Evolutionary conservation across 2,888 invertebrate genomes (phyloP).

Genomic region (Tridacna crocea): DNA sequence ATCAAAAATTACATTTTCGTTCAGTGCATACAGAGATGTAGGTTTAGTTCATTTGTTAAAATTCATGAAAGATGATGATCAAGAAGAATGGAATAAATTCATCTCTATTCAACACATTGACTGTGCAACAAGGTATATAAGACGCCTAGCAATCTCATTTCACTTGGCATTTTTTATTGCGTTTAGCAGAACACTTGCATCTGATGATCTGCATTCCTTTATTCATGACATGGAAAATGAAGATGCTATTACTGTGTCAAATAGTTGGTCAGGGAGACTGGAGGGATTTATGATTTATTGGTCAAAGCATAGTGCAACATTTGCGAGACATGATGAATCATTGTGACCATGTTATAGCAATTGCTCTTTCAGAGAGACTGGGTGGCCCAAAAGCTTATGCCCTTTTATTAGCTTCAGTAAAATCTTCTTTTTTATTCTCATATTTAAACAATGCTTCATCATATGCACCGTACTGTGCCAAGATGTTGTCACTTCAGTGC

Average conservation of each 20-base stretch:
- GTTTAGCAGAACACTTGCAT: constrained; percentile 11
- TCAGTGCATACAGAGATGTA: too few relatives aligned
- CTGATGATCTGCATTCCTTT: background rate
- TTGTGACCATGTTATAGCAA: constrained; percentile 58
- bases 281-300: constrained; percentile 25
- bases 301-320: constrained; percentile 38
- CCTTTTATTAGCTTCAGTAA: constrained; percentile 53
- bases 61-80: too few relatives aligned
- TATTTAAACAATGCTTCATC: constrained; percentile 57
- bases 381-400: constrained; percentile 51
- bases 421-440: constrained; percentile 42
- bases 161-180: constrained; percentile 37
- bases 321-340: constrained; percentile 55
- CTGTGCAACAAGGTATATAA: constrained; percentile 37
- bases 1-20: too few relatives aligned
- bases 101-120: constrained; percentile 45
- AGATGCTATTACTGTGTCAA: background rate
- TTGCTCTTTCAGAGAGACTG: constrained; percentile 50
- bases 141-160: constrained; percentile 23
- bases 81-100: constrained; percentile 44
- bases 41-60: too few relatives aligned
- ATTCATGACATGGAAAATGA: constrained; percentile 23
- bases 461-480: constrained; percentile 54
- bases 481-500: constrained; percentile 44
- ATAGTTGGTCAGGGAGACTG: constrained; percentile 27